Percentiles rank a stretch among this genome's conserved stretches.
phyloP scores from a whole-genome alignment of 2,113 vertebrate genomes.

The Oncorhynchus masou region DNA sequence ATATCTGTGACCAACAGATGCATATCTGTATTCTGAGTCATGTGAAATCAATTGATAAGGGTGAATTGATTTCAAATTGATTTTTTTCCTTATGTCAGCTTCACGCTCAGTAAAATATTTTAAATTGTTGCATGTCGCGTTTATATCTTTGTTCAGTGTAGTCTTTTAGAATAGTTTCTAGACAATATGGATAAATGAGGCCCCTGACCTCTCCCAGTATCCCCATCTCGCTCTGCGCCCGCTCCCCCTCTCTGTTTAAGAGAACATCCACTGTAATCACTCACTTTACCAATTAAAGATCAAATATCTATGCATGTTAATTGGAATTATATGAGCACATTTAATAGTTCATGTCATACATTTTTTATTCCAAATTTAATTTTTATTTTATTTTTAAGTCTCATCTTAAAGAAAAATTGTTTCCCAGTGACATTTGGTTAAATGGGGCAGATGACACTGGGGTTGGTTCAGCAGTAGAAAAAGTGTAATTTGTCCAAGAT shows the following conservation, averaged over 20 bases:
- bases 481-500: conserved; percentile 14
- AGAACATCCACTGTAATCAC: conserved; percentile 23
- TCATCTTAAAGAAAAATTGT: neutral
- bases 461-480: neutral
- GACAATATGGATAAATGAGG: too few species aligned
- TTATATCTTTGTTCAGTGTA: too few species aligned
- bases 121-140: too few species aligned
- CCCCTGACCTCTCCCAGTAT: neutral
- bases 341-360: conserved; percentile 21
- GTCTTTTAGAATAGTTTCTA: too few species aligned
- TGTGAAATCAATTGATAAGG: too few species aligned
- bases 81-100: too few species aligned
- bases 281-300: conserved; percentile 26
- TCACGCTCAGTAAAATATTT: too few species aligned
- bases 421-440: conserved; percentile 7
- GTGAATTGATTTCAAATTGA: too few species aligned
- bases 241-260: conserved; percentile 21
- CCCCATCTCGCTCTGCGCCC: too few species aligned
- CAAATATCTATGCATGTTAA: conserved; percentile 42
- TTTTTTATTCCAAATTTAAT: conserved; percentile 12
- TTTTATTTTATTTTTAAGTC: neutral
- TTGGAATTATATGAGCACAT: conserved; percentile 37
- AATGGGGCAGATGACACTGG: conserved; percentile 10
- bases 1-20: too few species aligned
- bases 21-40: too few species aligned